Evolutionary conservation across 2,888 invertebrate genomes (phyloP).

Genomic region (Microplitis manilae): DNA sequence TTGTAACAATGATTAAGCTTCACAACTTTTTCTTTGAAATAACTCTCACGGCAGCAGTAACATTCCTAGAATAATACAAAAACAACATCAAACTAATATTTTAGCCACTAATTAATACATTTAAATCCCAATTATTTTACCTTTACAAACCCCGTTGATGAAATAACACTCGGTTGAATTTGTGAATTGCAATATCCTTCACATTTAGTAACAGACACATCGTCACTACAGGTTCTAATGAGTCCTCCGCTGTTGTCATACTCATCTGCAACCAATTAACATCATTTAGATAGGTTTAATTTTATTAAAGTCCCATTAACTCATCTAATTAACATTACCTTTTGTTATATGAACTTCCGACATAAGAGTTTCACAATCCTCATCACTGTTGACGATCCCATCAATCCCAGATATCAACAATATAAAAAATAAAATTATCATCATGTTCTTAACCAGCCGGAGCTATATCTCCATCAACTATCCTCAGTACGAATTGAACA

Average conservation of each 20-base stretch:
- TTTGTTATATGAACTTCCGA: conserved; percentile 91
- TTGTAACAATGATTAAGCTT: conserved; percentile 90
- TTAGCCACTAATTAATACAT: not conserved
- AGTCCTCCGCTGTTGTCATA: conserved; percentile 89
- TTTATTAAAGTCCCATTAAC: conserved; percentile 29
- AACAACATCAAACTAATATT: conserved; percentile 11
- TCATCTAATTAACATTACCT: conserved; percentile 73
- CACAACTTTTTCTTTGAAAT: conserved; percentile 84
- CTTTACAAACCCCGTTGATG: conserved; percentile 91
- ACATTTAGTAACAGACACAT: conserved; percentile 92
- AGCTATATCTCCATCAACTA: conserved; percentile 12
- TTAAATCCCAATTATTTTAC: conserved; percentile 69
- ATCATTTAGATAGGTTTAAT: not conserved
- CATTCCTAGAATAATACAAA: conserved; percentile 79
- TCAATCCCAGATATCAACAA: conserved; percentile 31
- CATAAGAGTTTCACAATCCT: conserved; percentile 88
- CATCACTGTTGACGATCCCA: conserved; percentile 72
- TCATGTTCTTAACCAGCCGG: not conserved
- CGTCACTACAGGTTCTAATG: conserved; percentile 89
- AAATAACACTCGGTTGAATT: conserved; percentile 91
- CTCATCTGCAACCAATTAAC: conserved; percentile 78
- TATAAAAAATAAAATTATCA: conserved; percentile 35
- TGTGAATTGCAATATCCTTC: conserved; percentile 94
- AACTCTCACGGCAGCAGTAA: conserved; percentile 92
- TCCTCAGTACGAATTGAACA: not conserved